Percentiles rank a stretch among this genome's conserved stretches.
These are phyloP conservation scores for Volucella inanis DNA, from an alignment of 2,888 invertebrate genomes.

Conservation along the genomic window DNA sequence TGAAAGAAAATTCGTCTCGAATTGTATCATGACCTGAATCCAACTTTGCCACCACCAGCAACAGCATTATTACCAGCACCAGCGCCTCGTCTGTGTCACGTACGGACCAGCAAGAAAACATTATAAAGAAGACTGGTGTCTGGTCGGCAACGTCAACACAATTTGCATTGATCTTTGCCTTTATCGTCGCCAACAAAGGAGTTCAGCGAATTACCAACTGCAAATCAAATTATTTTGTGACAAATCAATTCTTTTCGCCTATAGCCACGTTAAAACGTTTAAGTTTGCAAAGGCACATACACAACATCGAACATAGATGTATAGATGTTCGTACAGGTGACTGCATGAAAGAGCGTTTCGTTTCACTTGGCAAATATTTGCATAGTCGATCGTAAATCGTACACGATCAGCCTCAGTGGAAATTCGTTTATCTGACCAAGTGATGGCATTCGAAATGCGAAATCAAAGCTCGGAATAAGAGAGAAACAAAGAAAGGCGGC, in stretches of 20 bases:
- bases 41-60: constrained; percentile 16
- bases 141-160: constrained; percentile 64
- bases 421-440: constrained; percentile 65
- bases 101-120: constrained; percentile 55
- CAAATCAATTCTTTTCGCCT: constrained; percentile 75
- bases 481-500: constrained; percentile 36
- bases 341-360: constrained; percentile 72
- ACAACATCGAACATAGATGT: constrained; percentile 11
- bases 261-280: constrained; percentile 66
- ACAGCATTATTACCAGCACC: constrained; percentile 33
- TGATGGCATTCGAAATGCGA: constrained; percentile 72
- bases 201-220: constrained; percentile 54
- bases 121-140: constrained; percentile 50
- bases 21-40: constrained; percentile 67
- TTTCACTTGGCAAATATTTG: constrained; percentile 73
- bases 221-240: constrained; percentile 75
- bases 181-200: constrained; percentile 26
- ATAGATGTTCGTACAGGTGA: constrained; percentile 57
- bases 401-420: constrained; percentile 71
- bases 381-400: constrained; percentile 73
- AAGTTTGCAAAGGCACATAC: constrained; percentile 39
- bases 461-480: constrained; percentile 68
- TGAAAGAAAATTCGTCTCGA: constrained; percentile 72
- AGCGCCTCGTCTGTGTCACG: constrained; percentile 56
- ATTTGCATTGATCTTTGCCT: constrained; percentile 63